A percentile compares a stretch with the other conserved stretches of the same genome.
Evolutionary conservation across 2,797 vertebrate genomes (phyloP).

Genomic region (Cottoperca gobio): DNA sequence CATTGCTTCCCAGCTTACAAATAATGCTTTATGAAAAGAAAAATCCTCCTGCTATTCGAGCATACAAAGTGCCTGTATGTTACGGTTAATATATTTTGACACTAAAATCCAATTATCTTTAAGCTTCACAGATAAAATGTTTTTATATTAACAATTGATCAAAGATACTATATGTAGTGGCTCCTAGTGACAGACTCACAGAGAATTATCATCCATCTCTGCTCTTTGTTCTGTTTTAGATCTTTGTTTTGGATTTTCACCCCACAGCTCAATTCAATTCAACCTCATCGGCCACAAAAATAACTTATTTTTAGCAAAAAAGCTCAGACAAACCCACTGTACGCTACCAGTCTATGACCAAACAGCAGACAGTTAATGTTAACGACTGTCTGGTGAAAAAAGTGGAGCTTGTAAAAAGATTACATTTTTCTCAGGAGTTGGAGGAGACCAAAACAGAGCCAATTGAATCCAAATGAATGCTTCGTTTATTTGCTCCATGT

Average conservation of each 20-base stretch:
- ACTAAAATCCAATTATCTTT: constrained; percentile 34
- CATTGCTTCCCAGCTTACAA: constrained; percentile 13
- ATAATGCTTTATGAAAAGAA: constrained; percentile 22
- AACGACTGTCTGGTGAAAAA: background rate
- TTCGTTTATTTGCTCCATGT: background rate
- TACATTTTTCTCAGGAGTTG: background rate
- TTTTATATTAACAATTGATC: constrained; percentile 10
- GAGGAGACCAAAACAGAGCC: background rate
- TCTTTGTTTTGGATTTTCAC: constrained; percentile 1
- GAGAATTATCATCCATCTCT: background rate
- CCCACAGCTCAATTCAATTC: background rate
- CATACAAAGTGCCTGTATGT: background rate
- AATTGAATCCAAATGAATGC: background rate
- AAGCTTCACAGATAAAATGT: constrained; percentile 13
- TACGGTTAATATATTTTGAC: constrained; percentile 7
- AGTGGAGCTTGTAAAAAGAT: background rate
- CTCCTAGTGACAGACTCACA: background rate
- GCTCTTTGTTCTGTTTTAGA: background rate
- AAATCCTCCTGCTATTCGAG: background rate
- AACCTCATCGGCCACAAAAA: background rate
- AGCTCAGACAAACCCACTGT: background rate
- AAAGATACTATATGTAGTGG: background rate
- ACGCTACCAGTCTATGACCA: background rate
- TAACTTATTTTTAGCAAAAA: background rate
- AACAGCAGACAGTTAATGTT: background rate